Conservation (phyloP, 2,797 vertebrate genomes). For the Gymnodraco acuticeps region DNA sequence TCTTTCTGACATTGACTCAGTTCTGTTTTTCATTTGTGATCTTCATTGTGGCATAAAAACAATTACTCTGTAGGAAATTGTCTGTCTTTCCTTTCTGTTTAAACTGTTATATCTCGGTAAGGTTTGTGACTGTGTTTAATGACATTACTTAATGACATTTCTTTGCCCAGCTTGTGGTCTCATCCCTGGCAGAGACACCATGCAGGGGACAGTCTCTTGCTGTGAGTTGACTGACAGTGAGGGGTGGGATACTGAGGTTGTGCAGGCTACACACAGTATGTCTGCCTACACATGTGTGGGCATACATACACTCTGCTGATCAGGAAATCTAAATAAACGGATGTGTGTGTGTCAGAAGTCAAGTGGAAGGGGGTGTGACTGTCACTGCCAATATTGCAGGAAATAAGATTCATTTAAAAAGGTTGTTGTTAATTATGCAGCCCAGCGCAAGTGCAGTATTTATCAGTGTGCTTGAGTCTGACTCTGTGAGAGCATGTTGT, state of each 20-base stretch:
- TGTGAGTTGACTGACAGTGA: slow-evolving; percentile 75
- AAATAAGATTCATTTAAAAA: slow-evolving; percentile 25
- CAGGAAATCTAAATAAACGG: slow-evolving; percentile 28
- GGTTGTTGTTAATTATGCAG: slow-evolving; percentile 35
- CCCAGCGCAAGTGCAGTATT: slow-evolving; percentile 52
- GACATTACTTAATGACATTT: slow-evolving; percentile 82
- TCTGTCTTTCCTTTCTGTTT: slow-evolving; percentile 13
- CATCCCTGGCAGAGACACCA: slow-evolving; percentile 71
- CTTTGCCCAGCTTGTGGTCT: slow-evolving; percentile 77
- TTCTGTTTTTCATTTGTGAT: slow-evolving; percentile 1
- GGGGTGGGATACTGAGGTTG: slow-evolving; percentile 33
- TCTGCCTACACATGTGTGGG: slow-evolving; percentile 47
- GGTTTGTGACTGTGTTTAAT: slow-evolving; percentile 72
- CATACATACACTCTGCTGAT: slow-evolving; percentile 5
- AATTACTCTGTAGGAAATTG: slow-evolving; percentile 5
- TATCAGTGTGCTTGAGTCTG: slow-evolving; percentile 53
- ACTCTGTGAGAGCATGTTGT: slow-evolving; percentile 43
- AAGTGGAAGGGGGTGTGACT: slow-evolving; percentile 4
- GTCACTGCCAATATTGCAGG: slow-evolving; percentile 18
- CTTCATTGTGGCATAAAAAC: slow-evolving; percentile 16
- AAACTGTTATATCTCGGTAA: slow-evolving; percentile 47
- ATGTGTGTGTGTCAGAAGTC: slow-evolving; percentile 2
- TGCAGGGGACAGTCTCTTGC: slow-evolving; percentile 65
- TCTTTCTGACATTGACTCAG: background rate
- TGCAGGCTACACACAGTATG: slow-evolving; percentile 37